These are phyloP conservation scores for Calameuta idolon DNA, from an alignment of 2,888 invertebrate species.

Conservation along the genomic window DNA sequence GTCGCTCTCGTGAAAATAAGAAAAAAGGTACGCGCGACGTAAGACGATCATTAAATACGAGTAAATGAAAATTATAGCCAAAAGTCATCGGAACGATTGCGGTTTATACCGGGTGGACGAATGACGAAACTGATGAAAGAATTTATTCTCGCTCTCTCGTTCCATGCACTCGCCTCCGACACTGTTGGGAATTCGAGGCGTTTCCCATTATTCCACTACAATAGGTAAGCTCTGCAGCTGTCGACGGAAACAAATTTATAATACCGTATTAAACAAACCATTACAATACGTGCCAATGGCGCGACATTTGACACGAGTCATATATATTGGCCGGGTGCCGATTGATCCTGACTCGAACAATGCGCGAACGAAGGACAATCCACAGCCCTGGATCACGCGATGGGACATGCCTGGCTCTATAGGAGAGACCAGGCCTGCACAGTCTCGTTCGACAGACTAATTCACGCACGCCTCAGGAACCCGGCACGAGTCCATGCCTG, in stretches of 20 bases:
- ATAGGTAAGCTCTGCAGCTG: slow-evolving; percentile 50
- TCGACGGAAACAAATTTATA: slow-evolving; percentile 57
- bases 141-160: slow-evolving; percentile 11
- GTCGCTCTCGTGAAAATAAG: background rate
- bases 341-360: slow-evolving; percentile 30
- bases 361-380: slow-evolving; percentile 27
- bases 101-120: slow-evolving; percentile 1
- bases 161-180: background rate
- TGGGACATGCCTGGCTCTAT: slow-evolving; percentile 6
- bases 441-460: background rate
- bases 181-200: slow-evolving; percentile 50
- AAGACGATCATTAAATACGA: background rate
- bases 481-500: background rate
- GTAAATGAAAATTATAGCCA: background rate
- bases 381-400: slow-evolving; percentile 19
- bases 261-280: slow-evolving; percentile 58
- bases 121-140: slow-evolving; percentile 12
- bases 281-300: slow-evolving; percentile 44
- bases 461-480: background rate
- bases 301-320: slow-evolving; percentile 45
- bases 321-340: slow-evolving; percentile 31
- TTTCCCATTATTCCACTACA: slow-evolving; percentile 50
- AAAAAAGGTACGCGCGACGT: background rate
- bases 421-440: background rate
- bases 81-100: slow-evolving; percentile 8